Base-by-base conservation (phyloP, 2,888 invertebrate species). In the Nephrotoma flavescens region DNA sequence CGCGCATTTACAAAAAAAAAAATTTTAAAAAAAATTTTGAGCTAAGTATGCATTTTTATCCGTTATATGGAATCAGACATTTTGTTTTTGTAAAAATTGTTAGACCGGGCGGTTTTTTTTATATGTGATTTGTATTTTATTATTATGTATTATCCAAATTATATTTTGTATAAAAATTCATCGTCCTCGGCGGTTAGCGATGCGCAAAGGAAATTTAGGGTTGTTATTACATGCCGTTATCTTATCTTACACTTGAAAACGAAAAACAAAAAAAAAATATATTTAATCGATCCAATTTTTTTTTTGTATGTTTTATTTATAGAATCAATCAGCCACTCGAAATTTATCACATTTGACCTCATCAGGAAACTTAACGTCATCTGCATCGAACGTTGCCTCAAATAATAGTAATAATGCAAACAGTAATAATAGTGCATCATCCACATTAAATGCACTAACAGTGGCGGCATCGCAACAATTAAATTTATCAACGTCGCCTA, bases 321-420 rank as follows among this genome's bases (percentile, higher is more conserved):
- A 88, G 88, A 89, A 88, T 88, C 89, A 88, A 87, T 87, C 88
- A 86, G 87, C 89, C 42, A 88, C 89, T 71, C 87, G 88, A 85
- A 88, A 88, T 84, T 86, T 88, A 86, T 87, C 88, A 87, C 88
- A 88, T 86, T 87, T 87, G 88, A 47, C 87, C 71, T 19, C 88
- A 45, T 87, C 87, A 86, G 87, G 86, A 47, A 87, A 52, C 9
- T 9, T 47, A 87, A 41, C 84, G 87, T 45, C 86, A 87, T 85
- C 86, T 86, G 85, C 84, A 86, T 71, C 86, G 57, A 41, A 86
- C 86, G 47, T 86, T 85, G 57, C 87, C n/a, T 52, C 85, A 87
- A 47, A n/a, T 85, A 44, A 87, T 86, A 86, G 86, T 86, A 47
- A 47, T 44, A 19, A 6, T 41, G 12, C 11, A 47, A 85, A 83